Conservation (phyloP, 2,113 vertebrate genomes). For the Saccopteryx leptura region DNA sequence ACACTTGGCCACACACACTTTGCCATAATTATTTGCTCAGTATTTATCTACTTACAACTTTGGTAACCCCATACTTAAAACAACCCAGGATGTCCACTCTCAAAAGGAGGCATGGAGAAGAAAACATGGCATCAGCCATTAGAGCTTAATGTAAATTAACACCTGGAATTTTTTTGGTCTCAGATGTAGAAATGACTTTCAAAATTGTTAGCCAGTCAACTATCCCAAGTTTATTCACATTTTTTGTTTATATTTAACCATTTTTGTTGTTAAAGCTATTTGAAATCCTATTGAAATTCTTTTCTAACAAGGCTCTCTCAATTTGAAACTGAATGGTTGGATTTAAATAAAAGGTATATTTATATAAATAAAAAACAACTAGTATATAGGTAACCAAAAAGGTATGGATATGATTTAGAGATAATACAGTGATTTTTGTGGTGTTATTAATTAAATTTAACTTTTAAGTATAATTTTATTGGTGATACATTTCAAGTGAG, state of each 20-base stretch:
- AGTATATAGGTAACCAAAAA: background rate
- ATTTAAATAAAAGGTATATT: slow-evolving; percentile 5
- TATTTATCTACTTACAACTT: background rate
- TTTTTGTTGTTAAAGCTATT: slow-evolving; percentile 33
- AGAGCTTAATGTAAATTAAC: background rate
- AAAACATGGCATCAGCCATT: background rate
- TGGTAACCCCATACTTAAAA: background rate
- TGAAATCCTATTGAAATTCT: slow-evolving; percentile 45
- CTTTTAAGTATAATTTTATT: slow-evolving; percentile 42
- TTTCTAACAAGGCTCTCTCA: background rate
- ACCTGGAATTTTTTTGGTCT: background rate
- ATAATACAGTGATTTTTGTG: slow-evolving; percentile 2
- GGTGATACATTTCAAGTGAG: slow-evolving; percentile 9
- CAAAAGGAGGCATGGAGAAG: background rate
- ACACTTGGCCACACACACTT: background rate
- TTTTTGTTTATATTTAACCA: background rate
- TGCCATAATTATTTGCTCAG: background rate
- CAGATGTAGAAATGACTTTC: background rate
- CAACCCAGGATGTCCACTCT: background rate
- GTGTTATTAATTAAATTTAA: slow-evolving; percentile 40
- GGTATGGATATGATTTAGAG: background rate
- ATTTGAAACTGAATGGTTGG: slow-evolving; percentile 12
- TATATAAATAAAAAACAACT: background rate
- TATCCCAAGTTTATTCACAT: background rate
- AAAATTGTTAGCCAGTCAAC: background rate